Percentiles rank a stretch among this genome's conserved stretches.
Evolutionary conservation across 2,113 vertebrate genomes (phyloP).

Genomic region (Nerophis lumbriciformis): DNA sequence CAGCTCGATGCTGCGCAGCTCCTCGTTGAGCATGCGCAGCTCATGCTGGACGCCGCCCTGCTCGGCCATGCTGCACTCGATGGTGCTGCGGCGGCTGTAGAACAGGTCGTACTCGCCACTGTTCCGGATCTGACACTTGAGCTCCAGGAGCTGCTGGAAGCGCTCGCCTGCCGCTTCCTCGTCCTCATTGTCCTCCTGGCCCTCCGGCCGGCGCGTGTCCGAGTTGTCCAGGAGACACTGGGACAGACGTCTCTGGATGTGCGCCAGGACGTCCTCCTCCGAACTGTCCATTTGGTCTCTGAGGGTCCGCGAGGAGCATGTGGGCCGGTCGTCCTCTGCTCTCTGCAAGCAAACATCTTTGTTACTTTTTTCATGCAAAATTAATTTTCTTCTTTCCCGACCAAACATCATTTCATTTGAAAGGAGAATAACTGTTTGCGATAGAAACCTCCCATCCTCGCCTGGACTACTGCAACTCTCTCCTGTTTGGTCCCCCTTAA

Average conservation of each 20-base stretch:
- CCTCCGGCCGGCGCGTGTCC: slow-evolving; percentile 63
- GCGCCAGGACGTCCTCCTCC: slow-evolving; percentile 77
- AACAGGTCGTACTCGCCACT: slow-evolving; percentile 89
- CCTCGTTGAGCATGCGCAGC: slow-evolving; percentile 91
- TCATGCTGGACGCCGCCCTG: slow-evolving; percentile 84
- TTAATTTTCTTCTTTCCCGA: slow-evolving; percentile 9
- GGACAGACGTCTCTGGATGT: slow-evolving; percentile 73
- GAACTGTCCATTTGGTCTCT: slow-evolving; percentile 81
- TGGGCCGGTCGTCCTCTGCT: slow-evolving; percentile 84
- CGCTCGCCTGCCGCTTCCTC: slow-evolving; percentile 81
- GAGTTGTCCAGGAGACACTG: slow-evolving; percentile 72
- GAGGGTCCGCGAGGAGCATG: slow-evolving; percentile 80
- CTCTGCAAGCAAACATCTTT: slow-evolving; percentile 62
- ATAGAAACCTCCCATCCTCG: slow-evolving; percentile 42
- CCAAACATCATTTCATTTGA: slow-evolving; percentile 53
- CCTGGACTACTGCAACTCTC: no score
- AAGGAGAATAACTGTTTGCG: slow-evolving; percentile 46
- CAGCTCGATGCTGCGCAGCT: slow-evolving; percentile 89
- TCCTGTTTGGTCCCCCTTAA: no score
- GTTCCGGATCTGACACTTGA: slow-evolving; percentile 91
- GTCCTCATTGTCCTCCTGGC: slow-evolving; percentile 67
- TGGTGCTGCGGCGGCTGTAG: slow-evolving; percentile 87
- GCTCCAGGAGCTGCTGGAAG: slow-evolving; percentile 88
- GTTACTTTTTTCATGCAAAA: background rate
- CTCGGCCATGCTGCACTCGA: slow-evolving; percentile 80